Percentiles rank a stretch among this genome's conserved stretches.
phyloP scores from a whole-genome alignment of 2,113 vertebrate species.

The Tenrec ecaudatus region DNA sequence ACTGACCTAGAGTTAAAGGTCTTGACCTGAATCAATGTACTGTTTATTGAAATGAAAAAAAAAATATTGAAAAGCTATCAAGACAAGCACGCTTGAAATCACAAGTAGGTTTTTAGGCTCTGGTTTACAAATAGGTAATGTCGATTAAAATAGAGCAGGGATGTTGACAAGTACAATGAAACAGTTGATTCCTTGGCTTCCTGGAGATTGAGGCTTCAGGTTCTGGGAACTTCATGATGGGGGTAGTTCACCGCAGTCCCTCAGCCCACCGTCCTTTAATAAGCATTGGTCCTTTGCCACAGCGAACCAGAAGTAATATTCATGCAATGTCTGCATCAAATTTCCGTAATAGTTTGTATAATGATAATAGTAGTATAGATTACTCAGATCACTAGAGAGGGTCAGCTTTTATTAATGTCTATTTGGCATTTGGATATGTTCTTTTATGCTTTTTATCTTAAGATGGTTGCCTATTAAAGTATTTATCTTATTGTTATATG shows the following conservation, averaged over 20 bases:
- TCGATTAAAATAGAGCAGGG: slow-evolving; percentile 70
- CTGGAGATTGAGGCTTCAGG: neutral
- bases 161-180: neutral
- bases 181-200: neutral
- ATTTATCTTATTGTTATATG: neutral
- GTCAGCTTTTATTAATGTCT: neutral
- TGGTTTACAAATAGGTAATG: slow-evolving; percentile 63
- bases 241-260: neutral
- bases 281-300: neutral
- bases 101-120: slow-evolving; percentile 34
- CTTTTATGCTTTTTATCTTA: neutral
- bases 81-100: slow-evolving; percentile 55
- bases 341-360: neutral
- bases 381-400: neutral
- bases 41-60: slow-evolving; percentile 74
- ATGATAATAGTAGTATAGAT: neutral
- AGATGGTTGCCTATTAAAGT: neutral
- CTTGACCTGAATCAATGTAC: slow-evolving; percentile 69
- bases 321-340: neutral
- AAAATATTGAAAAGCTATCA: slow-evolving; percentile 63
- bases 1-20: slow-evolving; percentile 68
- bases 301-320: slow-evolving; percentile 1
- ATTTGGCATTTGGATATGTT: neutral
- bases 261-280: neutral
- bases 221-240: neutral